Evolutionary conservation across 2,797 vertebrate genomes (phyloP).

Genomic region (Phylloscopus collybita): DNA sequence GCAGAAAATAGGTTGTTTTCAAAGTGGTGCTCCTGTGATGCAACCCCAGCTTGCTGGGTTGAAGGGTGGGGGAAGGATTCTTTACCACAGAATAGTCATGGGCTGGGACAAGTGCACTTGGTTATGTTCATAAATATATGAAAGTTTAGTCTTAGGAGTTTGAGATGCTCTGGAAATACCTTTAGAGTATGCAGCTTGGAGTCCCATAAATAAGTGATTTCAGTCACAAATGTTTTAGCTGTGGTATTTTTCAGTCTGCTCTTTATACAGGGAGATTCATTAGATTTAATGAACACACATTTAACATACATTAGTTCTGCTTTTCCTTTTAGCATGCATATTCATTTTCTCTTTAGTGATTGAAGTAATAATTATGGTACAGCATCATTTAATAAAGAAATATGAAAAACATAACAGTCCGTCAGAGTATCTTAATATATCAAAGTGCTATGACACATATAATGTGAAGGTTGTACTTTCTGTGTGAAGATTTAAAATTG

Average conservation of each 20-base stretch:
- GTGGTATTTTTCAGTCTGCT: background rate
- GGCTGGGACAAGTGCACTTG: background rate
- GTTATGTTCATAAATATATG: background rate
- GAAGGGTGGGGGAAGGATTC: background rate
- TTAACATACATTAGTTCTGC: conserved; percentile 18
- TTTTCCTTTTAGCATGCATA: conserved; percentile 31
- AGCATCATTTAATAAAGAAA: conserved; percentile 12
- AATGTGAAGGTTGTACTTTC: background rate
- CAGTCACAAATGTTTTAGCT: background rate
- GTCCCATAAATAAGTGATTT: background rate
- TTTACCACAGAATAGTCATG: background rate
- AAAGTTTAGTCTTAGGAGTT: background rate
- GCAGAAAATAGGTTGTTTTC: background rate
- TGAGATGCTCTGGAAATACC: background rate
- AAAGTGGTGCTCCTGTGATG: background rate
- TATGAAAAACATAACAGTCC: background rate
- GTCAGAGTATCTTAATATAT: background rate
- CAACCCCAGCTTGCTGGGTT: background rate
- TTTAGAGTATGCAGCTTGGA: background rate
- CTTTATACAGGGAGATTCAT: background rate
- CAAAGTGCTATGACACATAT: background rate
- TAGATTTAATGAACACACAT: conserved; percentile 28
- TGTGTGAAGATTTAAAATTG: background rate
- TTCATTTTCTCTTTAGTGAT: conserved; percentile 2
- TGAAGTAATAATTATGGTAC: conserved; percentile 20